phyloP scores from a whole-genome alignment of 2,113 vertebrate genomes.

The Scophthalmus maximus region DNA sequence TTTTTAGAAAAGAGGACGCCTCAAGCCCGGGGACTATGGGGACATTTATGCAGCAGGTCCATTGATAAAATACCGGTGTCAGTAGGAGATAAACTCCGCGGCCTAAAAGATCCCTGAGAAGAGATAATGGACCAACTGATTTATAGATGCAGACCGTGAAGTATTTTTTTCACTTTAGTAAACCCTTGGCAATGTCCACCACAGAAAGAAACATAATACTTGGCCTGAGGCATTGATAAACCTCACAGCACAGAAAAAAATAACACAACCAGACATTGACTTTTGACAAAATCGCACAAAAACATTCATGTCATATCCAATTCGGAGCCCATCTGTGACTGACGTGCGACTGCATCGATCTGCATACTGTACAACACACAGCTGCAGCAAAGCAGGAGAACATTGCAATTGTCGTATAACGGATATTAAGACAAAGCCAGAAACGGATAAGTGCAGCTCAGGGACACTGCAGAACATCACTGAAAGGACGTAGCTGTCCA shows the following conservation, averaged over 20 bases:
- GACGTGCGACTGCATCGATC: background rate
- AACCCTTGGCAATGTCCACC: conserved; percentile 21
- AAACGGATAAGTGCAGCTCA: conserved; percentile 5
- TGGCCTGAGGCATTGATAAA: conserved; percentile 11
- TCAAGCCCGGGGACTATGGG: conserved; percentile 8
- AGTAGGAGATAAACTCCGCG: conserved; percentile 53
- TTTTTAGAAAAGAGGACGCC: conserved; percentile 3
- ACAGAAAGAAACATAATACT: conserved; percentile 13
- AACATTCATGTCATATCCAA: too few species aligned
- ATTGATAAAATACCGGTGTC: conserved; percentile 45
- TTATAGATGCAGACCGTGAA: conserved; percentile 44
- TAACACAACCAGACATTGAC: background rate
- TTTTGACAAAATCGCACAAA: background rate
- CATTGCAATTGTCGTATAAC: background rate
- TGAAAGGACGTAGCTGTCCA: conserved; percentile 13
- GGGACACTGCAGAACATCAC: conserved; percentile 29
- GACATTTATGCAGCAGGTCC: conserved; percentile 24
- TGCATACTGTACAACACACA: background rate
- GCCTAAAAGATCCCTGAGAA: conserved; percentile 39
- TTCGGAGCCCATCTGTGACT: background rate
- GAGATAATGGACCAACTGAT: conserved; percentile 59
- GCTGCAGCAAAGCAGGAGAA: conserved; percentile 3
- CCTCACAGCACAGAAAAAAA: conserved; percentile 10
- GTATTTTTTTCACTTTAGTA: conserved; percentile 36
- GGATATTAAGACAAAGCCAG: conserved; percentile 20